Conservation (phyloP, 2,797 vertebrate species). For the Momotus momota region DNA sequence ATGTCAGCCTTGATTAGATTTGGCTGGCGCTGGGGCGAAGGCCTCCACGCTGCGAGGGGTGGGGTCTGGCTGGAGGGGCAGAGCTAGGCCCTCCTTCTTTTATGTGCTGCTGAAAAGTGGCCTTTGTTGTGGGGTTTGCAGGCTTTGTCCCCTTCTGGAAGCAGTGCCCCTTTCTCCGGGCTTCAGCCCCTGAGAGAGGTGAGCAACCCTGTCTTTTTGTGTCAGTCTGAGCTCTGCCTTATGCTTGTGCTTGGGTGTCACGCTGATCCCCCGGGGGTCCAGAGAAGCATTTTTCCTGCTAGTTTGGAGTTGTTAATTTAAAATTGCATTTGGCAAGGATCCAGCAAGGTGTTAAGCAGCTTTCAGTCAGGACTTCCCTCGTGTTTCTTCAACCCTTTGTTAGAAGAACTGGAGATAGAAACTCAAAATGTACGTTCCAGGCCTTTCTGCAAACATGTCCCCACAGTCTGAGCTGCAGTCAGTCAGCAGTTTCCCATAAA, state of each 20-base stretch:
- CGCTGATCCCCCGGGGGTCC: neutral
- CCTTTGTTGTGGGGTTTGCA: slow-evolving; percentile 47
- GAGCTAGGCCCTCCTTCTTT: slow-evolving; percentile 35
- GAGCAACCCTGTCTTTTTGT: neutral
- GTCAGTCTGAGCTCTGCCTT: neutral
- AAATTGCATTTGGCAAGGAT: neutral
- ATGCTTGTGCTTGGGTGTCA: neutral
- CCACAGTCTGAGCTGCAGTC: neutral
- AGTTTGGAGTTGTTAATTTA: slow-evolving; percentile 20
- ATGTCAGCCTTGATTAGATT: slow-evolving; percentile 53
- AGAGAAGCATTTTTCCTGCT: neutral
- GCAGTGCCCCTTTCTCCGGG: neutral
- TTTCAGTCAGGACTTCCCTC: neutral
- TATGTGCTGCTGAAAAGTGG: slow-evolving; percentile 53
- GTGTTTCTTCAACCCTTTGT: neutral
- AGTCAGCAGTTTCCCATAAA: neutral
- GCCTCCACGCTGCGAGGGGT: slow-evolving; percentile 40
- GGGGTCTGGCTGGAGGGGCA: slow-evolving; percentile 46
- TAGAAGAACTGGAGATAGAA: slow-evolving; percentile 3
- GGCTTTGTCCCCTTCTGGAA: slow-evolving; percentile 43
- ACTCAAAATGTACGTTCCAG: neutral
- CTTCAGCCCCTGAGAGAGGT: neutral
- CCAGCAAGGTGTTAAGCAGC: slow-evolving; percentile 46
- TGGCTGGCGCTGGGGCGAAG: slow-evolving; percentile 7
- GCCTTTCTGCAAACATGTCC: neutral